Evolutionary conservation across 2,888 invertebrate genomes (phyloP).

Genomic region (Epinotia brunnichana): DNA sequence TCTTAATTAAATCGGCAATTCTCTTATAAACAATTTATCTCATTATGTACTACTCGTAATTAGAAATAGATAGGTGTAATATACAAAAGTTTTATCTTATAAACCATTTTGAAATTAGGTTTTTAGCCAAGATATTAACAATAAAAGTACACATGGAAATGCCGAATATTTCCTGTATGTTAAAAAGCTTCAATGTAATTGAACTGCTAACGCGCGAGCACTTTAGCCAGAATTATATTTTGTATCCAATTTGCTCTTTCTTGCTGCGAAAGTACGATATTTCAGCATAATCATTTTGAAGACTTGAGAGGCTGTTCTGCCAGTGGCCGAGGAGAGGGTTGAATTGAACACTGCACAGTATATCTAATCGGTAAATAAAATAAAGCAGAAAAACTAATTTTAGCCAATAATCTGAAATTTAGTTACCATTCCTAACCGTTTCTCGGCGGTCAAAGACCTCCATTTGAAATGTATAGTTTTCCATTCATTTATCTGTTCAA

Average conservation of each 20-base stretch:
- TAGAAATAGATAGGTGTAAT: too few species aligned
- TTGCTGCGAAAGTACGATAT: slow-evolving; percentile 45
- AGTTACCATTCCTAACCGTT: too few species aligned
- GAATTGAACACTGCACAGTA: not conserved
- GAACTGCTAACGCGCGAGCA: slow-evolving; percentile 35
- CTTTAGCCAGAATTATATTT: slow-evolving; percentile 37
- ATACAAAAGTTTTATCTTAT: too few species aligned
- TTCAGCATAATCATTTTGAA: slow-evolving; percentile 34
- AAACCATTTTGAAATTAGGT: slow-evolving; percentile 4
- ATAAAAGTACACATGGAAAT: slow-evolving; percentile 11
- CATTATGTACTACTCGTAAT: too few species aligned
- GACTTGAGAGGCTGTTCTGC: slow-evolving; percentile 2
- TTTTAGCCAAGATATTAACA: slow-evolving; percentile 5
- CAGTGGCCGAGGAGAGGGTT: not conserved
- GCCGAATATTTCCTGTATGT: slow-evolving; percentile 28
- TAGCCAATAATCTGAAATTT: too few species aligned
- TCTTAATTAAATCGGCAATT: too few species aligned
- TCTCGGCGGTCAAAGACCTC: too few species aligned
- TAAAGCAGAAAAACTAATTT: too few species aligned
- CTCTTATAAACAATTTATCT: too few species aligned
- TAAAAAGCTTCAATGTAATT: slow-evolving; percentile 38
- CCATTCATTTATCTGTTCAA: too few species aligned
- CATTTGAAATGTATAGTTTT: too few species aligned
- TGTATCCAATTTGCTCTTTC: slow-evolving; percentile 38
- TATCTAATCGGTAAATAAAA: too few species aligned